phyloP scores from a whole-genome alignment of 2,888 invertebrate species.

The Pseudococcus longispinus region DNA sequence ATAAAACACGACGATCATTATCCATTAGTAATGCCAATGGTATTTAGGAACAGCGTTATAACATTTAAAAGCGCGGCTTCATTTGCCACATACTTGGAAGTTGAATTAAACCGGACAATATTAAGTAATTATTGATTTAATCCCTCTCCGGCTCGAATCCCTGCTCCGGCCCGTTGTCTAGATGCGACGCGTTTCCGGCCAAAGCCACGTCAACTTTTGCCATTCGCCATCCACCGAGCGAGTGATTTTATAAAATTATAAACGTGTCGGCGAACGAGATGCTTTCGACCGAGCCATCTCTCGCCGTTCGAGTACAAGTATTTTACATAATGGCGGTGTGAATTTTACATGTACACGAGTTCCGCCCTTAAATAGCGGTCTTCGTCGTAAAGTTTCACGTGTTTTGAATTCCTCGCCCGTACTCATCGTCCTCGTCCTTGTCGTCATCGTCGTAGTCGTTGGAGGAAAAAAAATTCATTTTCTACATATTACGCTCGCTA shows the following conservation, averaged over 20 bases:
- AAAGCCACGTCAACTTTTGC: conserved; percentile 4
- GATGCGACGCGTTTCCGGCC: neutral
- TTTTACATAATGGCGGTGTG: conserved; percentile 13
- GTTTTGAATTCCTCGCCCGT: neutral
- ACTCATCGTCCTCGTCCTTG: neutral
- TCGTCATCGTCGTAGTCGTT: neutral
- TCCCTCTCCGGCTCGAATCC: neutral
- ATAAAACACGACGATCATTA: conserved; percentile 47
- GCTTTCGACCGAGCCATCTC: neutral
- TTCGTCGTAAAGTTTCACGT: neutral
- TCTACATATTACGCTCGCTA: neutral
- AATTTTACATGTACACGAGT: neutral
- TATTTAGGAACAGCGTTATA: conserved; percentile 42
- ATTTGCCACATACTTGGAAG: conserved; percentile 44
- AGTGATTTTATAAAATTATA: conserved; percentile 26
- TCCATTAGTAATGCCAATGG: conserved; percentile 48
- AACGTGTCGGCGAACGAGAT: neutral
- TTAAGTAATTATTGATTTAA: conserved; percentile 35
- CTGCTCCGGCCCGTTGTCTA: neutral
- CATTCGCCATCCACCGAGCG: neutral
- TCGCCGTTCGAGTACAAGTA: neutral
- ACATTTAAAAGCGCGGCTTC: conserved; percentile 24
- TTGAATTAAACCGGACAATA: conserved; percentile 33
- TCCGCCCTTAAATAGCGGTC: conserved; percentile 3
- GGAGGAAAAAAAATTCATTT: neutral